Percentiles rank a stretch among this genome's conserved stretches.
These are phyloP conservation scores for Cinclus mexicanus DNA, from an alignment of 2,113 vertebrate genomes.

Conservation along the genomic window DNA sequence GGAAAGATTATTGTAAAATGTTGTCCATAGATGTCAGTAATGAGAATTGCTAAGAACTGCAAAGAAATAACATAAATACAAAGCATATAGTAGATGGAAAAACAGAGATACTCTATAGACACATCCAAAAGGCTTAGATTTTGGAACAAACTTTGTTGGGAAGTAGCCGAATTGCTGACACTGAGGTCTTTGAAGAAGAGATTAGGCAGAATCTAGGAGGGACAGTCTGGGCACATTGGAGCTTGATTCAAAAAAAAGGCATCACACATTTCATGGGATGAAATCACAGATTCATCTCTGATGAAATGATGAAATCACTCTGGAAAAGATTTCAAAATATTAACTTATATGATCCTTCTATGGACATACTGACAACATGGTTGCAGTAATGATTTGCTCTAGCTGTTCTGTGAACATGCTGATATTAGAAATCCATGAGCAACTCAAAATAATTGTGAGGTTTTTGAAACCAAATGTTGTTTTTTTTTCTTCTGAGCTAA, in stretches of 20 bases:
- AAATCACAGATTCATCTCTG: neutral
- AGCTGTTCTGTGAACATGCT: neutral
- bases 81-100: neutral
- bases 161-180: neutral
- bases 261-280: neutral
- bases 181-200: neutral
- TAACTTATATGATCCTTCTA: neutral
- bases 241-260: neutral
- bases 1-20: neutral
- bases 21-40: neutral
- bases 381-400: neutral
- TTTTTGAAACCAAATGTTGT: neutral
- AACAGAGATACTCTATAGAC: neutral
- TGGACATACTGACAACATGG: neutral
- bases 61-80: neutral
- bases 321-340: neutral
- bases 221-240: neutral
- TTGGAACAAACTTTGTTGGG: neutral
- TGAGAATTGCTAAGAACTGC: neutral
- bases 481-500: neutral
- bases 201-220: slow-evolving; percentile 6
- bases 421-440: neutral
- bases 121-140: neutral
- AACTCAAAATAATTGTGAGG: neutral
- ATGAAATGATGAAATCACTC: neutral